phyloP scores from a whole-genome alignment of 2,797 vertebrate genomes.

The Leptodactylus fallax region DNA sequence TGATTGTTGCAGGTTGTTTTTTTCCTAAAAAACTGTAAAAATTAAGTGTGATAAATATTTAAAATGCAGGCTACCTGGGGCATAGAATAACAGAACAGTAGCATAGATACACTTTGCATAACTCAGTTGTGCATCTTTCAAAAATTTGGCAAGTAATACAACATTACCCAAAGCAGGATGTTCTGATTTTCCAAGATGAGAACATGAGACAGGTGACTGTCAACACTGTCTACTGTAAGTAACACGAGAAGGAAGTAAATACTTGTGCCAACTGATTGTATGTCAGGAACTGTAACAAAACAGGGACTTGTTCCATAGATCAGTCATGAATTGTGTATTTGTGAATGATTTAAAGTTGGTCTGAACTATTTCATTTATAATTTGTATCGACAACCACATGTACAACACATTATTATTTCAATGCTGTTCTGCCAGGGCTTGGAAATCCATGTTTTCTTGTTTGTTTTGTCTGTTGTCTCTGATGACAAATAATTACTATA shows the following conservation, averaged over 20 bases:
- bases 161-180: constrained; percentile 26
- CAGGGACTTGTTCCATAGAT: background rate
- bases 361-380: constrained; percentile 5
- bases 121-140: background rate
- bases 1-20: too few relatives aligned
- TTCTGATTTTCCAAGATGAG: constrained; percentile 28
- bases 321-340: background rate
- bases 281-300: background rate
- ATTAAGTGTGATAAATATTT: too few relatives aligned
- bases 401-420: background rate
- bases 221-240: constrained; percentile 37
- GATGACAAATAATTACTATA: background rate
- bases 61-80: background rate
- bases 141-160: constrained; percentile 12
- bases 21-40: too few relatives aligned
- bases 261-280: constrained; percentile 1
- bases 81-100: background rate
- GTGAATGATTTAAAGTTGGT: background rate
- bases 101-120: background rate
- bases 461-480: background rate
- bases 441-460: background rate
- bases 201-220: constrained; percentile 32
- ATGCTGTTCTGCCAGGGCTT: background rate
- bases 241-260: constrained; percentile 42
- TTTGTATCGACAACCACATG: background rate